phyloP scores from a whole-genome alignment of 2,797 vertebrate species.

The Cirrhinus molitorella region DNA sequence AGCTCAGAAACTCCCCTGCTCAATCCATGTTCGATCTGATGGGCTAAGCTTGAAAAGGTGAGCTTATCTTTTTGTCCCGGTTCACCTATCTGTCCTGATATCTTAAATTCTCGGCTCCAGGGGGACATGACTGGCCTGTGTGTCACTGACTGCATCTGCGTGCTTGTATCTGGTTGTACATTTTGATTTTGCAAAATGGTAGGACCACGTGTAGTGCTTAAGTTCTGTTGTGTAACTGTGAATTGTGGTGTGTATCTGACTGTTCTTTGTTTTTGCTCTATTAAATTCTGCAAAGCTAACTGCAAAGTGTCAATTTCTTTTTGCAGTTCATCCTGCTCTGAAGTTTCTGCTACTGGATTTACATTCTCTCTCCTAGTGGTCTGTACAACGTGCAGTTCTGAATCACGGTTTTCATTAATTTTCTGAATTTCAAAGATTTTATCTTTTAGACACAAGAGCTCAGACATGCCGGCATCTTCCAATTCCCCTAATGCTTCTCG shows the following conservation, averaged over 20 bases:
- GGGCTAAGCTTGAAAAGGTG: background rate
- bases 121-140: background rate
- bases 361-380: background rate
- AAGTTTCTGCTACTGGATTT: background rate
- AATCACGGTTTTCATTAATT: background rate
- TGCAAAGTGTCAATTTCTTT: background rate
- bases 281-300: background rate
- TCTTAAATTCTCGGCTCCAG: background rate
- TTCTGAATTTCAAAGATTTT: background rate
- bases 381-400: background rate
- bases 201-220: no score
- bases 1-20: background rate
- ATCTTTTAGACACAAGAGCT: background rate
- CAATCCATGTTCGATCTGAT: background rate
- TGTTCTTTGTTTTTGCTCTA: background rate
- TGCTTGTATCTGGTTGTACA: background rate
- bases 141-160: background rate
- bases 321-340: background rate
- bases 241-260: background rate
- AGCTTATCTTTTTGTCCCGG: background rate
- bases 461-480: background rate
- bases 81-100: background rate
- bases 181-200: background rate
- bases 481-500: background rate
- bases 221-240: background rate